Evolutionary conservation across 2,113 vertebrate genomes (phyloP).

Genomic region (Cochlearius cochlearius): DNA sequence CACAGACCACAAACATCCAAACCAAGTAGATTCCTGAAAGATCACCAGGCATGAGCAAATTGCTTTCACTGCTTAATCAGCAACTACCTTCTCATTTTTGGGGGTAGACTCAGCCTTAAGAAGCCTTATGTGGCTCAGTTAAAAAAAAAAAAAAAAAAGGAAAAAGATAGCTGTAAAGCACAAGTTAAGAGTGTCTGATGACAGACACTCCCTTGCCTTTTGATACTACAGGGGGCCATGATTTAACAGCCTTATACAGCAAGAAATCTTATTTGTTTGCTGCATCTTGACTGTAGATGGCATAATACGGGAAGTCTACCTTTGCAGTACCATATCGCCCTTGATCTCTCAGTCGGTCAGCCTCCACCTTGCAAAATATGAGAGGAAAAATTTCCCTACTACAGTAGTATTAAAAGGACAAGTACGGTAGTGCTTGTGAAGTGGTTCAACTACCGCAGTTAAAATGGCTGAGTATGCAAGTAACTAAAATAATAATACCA

Average conservation of each 20-base stretch:
- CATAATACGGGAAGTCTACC: background rate
- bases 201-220: background rate
- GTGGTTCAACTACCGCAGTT: background rate
- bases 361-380: background rate
- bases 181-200: background rate
- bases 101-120: background rate
- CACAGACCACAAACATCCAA: conserved; percentile 25
- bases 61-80: background rate
- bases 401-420: background rate
- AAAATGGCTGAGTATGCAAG: background rate
- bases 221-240: background rate
- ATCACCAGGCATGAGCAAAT: background rate
- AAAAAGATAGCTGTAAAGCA: background rate
- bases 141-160: background rate
- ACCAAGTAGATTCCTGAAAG: background rate
- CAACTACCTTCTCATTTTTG: background rate
- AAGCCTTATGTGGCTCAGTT: background rate
- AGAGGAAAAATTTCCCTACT: background rate
- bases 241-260: background rate
- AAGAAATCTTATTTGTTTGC: background rate
- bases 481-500: background rate
- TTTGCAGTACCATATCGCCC: background rate
- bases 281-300: background rate
- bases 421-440: background rate
- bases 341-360: background rate